Percentiles rank a stretch among this genome's conserved stretches.
Evolutionary conservation across 2,888 invertebrate species (phyloP).

Genomic region (Andrena camellia): DNA sequence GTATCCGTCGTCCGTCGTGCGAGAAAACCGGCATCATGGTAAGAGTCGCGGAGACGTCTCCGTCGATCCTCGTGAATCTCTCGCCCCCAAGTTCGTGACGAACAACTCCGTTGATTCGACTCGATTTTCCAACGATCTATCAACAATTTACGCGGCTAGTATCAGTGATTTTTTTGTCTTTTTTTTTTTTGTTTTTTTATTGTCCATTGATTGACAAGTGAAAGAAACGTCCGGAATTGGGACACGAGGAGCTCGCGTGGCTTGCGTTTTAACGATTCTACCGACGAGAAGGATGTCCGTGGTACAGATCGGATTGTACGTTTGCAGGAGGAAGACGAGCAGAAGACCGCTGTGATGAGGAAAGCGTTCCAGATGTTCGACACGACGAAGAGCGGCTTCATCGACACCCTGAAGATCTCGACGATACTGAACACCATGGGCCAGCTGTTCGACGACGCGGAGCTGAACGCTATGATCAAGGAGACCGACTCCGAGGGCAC

Average conservation of each 20-base stretch:
- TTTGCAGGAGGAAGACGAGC: constrained; percentile 88
- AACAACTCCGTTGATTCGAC: not conserved
- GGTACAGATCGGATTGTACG: constrained; percentile 3
- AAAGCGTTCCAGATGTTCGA: constrained; percentile 99
- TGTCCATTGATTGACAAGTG: not conserved
- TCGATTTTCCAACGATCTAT: not conserved
- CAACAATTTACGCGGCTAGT: not conserved
- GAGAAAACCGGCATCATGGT: constrained; percentile 80
- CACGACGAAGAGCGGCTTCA: constrained; percentile 96
- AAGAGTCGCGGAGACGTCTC: constrained; percentile 66
- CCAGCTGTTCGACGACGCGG: constrained; percentile 96
- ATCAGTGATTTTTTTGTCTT: not conserved
- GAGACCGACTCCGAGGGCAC: constrained; percentile 96
- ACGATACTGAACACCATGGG: constrained; percentile 98
- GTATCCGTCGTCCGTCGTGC: constrained; percentile 81
- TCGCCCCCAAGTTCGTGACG: not conserved
- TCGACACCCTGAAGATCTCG: constrained; percentile 95
- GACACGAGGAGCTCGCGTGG: not conserved
- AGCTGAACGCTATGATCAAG: constrained; percentile 94
- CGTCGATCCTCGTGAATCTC: not conserved
- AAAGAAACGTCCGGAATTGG: not conserved
- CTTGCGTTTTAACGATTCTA: not conserved
- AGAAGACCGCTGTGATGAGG: constrained; percentile 95
- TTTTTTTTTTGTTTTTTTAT: no score
- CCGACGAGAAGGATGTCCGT: not conserved